Percentiles rank a stretch among this genome's conserved stretches.
Evolutionary conservation across 2,888 invertebrate genomes (phyloP).

Genomic region (Agriopis leucophaearia): DNA sequence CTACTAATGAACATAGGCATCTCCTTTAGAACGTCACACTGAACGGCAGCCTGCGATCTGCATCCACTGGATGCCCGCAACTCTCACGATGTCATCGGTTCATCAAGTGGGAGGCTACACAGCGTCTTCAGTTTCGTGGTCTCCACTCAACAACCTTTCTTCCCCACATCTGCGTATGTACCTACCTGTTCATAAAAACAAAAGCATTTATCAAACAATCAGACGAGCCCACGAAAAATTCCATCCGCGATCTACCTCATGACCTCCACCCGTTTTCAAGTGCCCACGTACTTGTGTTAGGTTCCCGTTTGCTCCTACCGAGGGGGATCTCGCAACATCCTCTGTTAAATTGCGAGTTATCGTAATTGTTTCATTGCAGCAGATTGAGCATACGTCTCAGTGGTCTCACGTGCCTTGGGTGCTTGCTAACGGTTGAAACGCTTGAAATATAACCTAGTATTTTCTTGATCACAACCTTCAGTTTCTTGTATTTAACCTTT

Average conservation of each 20-base stretch:
- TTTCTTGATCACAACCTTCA: not conserved
- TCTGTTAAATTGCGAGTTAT: slow-evolving; percentile 86
- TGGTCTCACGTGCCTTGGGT: slow-evolving; percentile 65
- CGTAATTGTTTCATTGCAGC: slow-evolving; percentile 85
- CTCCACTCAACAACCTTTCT: no score
- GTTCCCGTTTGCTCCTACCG: slow-evolving; percentile 68
- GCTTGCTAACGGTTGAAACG: slow-evolving; percentile 45
- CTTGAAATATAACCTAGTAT: slow-evolving; percentile 21
- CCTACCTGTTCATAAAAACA: not conserved
- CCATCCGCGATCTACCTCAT: slow-evolving; percentile 42
- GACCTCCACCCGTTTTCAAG: slow-evolving; percentile 50
- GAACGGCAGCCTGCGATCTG: no score
- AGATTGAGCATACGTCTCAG: slow-evolving; percentile 74
- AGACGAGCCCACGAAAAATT: slow-evolving; percentile 45
- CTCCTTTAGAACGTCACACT: no score
- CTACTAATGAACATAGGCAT: no score
- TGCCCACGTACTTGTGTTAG: slow-evolving; percentile 57
- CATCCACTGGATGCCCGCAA: no score
- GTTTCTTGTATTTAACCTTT: not conserved
- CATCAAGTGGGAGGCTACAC: no score
- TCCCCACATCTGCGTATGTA: no score
- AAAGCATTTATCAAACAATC: slow-evolving; percentile 21
- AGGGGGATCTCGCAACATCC: slow-evolving; percentile 77
- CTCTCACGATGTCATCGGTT: no score
- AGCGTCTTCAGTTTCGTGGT: no score